These are phyloP conservation scores for Sericinus montela DNA, from an alignment of 2,888 invertebrate genomes.

Conservation along the genomic window DNA sequence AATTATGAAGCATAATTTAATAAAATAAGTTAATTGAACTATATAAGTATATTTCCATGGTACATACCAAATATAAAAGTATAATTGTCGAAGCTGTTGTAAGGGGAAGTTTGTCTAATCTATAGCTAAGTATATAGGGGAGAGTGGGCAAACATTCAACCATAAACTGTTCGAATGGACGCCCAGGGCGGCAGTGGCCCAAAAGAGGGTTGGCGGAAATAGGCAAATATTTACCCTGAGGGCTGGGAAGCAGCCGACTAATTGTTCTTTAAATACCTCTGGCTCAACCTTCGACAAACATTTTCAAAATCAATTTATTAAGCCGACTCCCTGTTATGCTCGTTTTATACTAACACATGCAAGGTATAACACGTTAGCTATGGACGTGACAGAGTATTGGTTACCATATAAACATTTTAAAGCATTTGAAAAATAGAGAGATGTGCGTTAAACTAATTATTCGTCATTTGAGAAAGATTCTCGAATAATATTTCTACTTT, in stretches of 20 bases:
- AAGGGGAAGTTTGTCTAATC: constrained; percentile 54
- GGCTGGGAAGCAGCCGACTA: constrained; percentile 73
- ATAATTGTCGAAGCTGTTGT: constrained; percentile 39
- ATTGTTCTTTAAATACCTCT: constrained; percentile 77
- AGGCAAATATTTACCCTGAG: constrained; percentile 72
- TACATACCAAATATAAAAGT: neutral
- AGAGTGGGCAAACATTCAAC: constrained; percentile 64
- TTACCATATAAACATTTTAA: constrained; percentile 55
- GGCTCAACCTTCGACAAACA: constrained; percentile 68
- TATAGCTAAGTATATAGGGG: constrained; percentile 56
- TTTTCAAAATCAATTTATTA: constrained; percentile 69
- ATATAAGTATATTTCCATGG: too few relatives aligned
- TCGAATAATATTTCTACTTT: too few relatives aligned
- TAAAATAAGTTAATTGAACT: too few relatives aligned
- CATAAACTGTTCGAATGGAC: constrained; percentile 60
- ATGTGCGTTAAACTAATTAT: constrained; percentile 20
- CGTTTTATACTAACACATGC: constrained; percentile 33
- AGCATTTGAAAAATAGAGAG: constrained; percentile 44
- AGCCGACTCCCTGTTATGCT: constrained; percentile 47
- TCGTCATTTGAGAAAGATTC: too few relatives aligned
- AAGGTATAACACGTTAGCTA: neutral
- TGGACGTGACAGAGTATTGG: constrained; percentile 36
- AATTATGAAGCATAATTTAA: too few relatives aligned
- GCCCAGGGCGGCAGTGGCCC: constrained; percentile 61
- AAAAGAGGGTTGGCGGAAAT: constrained; percentile 75